Conservation (phyloP, 2,113 vertebrate genomes). For the Nerophis lumbriciformis region DNA sequence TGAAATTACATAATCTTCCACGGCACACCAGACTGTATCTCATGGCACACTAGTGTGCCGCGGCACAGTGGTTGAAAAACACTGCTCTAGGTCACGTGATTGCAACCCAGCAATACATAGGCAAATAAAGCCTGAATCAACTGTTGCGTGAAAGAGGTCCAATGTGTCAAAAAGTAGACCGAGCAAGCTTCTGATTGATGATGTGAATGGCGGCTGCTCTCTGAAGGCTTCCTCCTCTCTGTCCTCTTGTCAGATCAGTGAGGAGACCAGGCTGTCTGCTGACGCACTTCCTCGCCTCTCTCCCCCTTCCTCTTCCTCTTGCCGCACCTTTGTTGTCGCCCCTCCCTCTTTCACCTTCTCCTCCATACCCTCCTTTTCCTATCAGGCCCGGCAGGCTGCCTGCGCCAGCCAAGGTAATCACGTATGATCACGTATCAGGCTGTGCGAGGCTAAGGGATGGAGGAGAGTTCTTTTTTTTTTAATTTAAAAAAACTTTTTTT, state of each 20-base stretch:
- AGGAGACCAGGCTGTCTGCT: conserved; percentile 79
- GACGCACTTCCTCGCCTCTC: conserved; percentile 64
- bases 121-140: too few species aligned
- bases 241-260: conserved; percentile 85
- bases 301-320: conserved; percentile 41
- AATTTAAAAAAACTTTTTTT: too few species aligned
- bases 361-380: conserved; percentile 75
- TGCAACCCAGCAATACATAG: too few species aligned
- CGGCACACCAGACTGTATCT: too few species aligned
- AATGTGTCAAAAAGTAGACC: neutral
- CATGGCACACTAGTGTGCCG: too few species aligned
- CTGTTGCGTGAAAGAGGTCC: too few species aligned
- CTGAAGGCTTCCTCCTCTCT: conserved; percentile 51
- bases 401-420: conserved; percentile 97
- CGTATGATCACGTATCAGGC: conserved; percentile 75
- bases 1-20: too few species aligned
- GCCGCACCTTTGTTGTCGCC: conserved; percentile 73
- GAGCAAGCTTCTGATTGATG: conserved; percentile 8
- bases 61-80: too few species aligned
- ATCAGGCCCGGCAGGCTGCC: conserved; percentile 79
- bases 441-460: conserved; percentile 27
- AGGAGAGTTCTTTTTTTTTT: neutral
- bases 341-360: conserved; percentile 62
- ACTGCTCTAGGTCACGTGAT: too few species aligned
- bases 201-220: conserved; percentile 22